Conservation (phyloP, 1,140 invertebrate species). For the Cydia fagiglandana region DNA sequence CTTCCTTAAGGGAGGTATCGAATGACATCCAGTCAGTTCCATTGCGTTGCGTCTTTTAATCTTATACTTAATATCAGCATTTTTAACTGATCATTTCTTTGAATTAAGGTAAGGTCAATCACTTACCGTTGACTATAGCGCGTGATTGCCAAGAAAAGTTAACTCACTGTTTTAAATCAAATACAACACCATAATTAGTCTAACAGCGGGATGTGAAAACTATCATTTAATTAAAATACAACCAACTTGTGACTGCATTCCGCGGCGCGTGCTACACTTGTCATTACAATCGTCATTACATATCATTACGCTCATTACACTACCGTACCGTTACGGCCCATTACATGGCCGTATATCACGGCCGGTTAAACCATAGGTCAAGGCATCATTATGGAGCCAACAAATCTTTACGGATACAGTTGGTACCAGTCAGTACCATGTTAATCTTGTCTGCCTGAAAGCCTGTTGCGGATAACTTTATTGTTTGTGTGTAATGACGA, state of each 20-base stretch:
- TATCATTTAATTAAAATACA: neutral
- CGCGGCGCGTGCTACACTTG: constrained; percentile 6
- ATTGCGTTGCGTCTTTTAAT: no score
- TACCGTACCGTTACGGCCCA: neutral
- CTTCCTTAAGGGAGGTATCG: no score
- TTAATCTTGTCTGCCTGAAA: no score
- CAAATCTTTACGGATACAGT: neutral
- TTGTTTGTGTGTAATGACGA: no score
- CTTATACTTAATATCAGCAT: no score
- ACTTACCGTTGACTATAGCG: no score
- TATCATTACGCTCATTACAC: neutral
- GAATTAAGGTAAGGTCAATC: no score
- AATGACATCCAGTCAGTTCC: no score
- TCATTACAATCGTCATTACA: neutral
- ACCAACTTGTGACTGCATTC: neutral
- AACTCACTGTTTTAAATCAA: neutral
- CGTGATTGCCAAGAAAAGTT: no score
- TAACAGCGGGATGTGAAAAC: neutral
- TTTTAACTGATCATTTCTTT: no score
- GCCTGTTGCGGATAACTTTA: neutral
- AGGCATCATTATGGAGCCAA: neutral
- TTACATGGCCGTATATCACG: neutral
- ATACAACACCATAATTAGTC: neutral
- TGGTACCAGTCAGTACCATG: neutral
- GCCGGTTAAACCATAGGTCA: constrained; percentile 1